A percentile compares a stretch with the other conserved stretches of the same genome.
Evolutionary conservation across 2,113 vertebrate species (phyloP).

Genomic region (Proterorhinus semilunaris): DNA sequence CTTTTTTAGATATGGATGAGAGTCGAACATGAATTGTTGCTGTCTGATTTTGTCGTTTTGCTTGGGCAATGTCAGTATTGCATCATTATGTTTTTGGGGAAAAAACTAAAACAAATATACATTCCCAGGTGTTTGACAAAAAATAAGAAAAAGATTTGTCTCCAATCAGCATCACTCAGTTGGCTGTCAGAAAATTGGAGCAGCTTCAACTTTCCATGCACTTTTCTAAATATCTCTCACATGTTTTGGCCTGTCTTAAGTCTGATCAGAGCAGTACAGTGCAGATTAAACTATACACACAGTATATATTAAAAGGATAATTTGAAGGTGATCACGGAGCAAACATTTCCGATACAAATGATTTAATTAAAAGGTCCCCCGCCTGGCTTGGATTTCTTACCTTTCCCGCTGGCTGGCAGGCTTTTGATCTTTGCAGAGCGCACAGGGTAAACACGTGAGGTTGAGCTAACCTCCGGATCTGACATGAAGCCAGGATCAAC

Average conservation of each 20-base stretch:
- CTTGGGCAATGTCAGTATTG: no score
- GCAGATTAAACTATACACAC: constrained; percentile 31
- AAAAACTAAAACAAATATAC: no score
- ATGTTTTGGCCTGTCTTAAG: constrained; percentile 54
- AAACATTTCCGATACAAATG: constrained; percentile 60
- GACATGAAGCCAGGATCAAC: constrained; percentile 37
- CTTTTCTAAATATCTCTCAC: constrained; percentile 59
- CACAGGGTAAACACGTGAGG: constrained; percentile 49
- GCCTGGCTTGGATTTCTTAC: constrained; percentile 15
- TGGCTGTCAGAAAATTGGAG: constrained; percentile 28
- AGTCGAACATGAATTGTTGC: no score
- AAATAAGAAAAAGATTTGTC: no score
- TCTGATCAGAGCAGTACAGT: constrained; percentile 26
- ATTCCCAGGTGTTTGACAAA: no score
- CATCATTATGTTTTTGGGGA: no score
- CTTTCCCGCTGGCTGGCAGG: constrained; percentile 35
- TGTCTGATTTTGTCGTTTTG: no score
- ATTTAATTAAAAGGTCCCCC: constrained; percentile 57
- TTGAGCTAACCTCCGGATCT: constrained; percentile 44
- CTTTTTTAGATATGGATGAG: no score
- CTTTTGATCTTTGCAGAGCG: constrained; percentile 52
- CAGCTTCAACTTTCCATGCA: constrained; percentile 28
- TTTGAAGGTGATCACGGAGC: constrained; percentile 56
- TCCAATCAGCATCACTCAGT: neutral
- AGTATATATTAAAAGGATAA: constrained; percentile 46